Evolutionary conservation across 1,140 invertebrate species (phyloP).

Genomic region (Drosophila triauraria): DNA sequence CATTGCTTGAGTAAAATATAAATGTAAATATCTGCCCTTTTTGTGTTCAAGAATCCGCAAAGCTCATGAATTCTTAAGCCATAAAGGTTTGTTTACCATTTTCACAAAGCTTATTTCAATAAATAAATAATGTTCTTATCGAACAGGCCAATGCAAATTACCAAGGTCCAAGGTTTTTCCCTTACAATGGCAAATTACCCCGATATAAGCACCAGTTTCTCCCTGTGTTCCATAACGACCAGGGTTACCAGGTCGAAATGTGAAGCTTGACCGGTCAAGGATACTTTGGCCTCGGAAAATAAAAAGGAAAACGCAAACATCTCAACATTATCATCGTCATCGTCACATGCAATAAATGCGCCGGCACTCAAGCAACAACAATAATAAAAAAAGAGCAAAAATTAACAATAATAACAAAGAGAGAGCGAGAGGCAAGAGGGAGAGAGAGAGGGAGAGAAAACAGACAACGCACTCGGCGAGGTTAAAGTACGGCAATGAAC

Average conservation of each 20-base stretch:
- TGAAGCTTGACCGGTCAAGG: conserved; percentile 29
- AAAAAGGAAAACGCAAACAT: conserved; percentile 11
- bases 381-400: conserved; percentile 4
- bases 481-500: conserved; percentile 80
- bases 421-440: conserved; percentile 6
- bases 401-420: conserved; percentile 34
- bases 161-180: background rate
- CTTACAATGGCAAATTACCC: background rate
- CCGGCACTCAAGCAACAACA: conserved; percentile 41
- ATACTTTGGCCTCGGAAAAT: conserved; percentile 9
- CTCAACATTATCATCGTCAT: background rate
- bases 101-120: conserved; percentile 18
- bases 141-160: conserved; percentile 22
- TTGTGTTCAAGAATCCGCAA: background rate
- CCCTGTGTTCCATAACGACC: background rate
- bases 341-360: conserved; percentile 42
- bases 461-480: conserved; percentile 70
- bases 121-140: conserved; percentile 14
- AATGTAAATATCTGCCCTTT: background rate
- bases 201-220: background rate
- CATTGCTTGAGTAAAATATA: background rate
- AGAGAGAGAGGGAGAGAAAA: conserved; percentile 38
- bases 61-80: background rate
- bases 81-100: background rate
- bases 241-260: conserved; percentile 11